phyloP scores from a whole-genome alignment of 2,888 invertebrate species.

The Lasioglossum figueresi region DNA sequence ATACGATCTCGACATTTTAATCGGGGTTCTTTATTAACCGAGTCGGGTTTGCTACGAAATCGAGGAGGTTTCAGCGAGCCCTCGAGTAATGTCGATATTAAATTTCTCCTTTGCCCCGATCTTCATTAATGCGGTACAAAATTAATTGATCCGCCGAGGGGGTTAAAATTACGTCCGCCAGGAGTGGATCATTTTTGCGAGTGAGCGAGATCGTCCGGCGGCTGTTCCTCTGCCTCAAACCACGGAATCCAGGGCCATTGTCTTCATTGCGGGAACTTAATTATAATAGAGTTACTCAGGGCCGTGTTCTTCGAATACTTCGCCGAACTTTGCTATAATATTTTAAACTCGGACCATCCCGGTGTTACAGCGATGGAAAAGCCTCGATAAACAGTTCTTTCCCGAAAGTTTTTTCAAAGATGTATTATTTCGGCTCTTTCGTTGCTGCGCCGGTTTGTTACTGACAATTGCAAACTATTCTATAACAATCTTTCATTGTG shows the following conservation, averaged over 20 bases:
- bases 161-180: background rate
- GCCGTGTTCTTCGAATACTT: background rate
- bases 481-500: background rate
- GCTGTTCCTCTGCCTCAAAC: background rate
- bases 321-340: background rate
- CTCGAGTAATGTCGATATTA: constrained; percentile 3
- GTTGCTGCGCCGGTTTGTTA: background rate
- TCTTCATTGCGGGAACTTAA: constrained; percentile 1
- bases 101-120: background rate
- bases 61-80: background rate
- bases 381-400: background rate
- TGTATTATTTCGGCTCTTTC: background rate
- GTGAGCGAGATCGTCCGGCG: background rate
- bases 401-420: background rate
- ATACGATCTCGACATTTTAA: background rate
- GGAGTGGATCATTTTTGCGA: constrained; percentile 8
- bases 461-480: background rate
- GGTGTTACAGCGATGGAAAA: background rate
- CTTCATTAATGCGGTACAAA: background rate
- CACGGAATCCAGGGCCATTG: background rate
- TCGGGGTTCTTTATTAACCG: background rate
- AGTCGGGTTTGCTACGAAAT: background rate
- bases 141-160: constrained; percentile 6
- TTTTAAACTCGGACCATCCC: background rate
- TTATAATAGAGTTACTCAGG: background rate